Evolutionary conservation across 35 echinoderm and acorn worm species (phyloP).

Genomic region (Amphiura filiformis): DNA sequence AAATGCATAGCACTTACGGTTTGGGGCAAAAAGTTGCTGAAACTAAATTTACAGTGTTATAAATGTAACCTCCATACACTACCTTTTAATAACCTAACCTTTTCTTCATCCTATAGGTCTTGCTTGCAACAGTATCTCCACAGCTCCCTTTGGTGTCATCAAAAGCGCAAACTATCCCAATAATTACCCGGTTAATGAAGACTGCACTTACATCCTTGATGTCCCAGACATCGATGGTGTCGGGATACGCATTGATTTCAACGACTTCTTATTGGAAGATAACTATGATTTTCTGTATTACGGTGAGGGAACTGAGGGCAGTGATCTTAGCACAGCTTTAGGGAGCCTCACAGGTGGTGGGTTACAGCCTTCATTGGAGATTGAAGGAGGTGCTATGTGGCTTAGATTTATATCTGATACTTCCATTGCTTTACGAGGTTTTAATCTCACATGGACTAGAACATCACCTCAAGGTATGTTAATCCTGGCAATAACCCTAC

Average conservation of each 20-base stretch:
- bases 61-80: too few species aligned
- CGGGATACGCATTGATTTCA: background rate
- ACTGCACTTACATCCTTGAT: background rate
- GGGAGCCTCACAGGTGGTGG: background rate
- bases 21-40: too few species aligned
- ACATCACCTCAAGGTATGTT: background rate
- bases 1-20: too few species aligned
- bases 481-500: too few species aligned
- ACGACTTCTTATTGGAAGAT: background rate
- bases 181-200: background rate
- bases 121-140: background rate
- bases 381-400: background rate
- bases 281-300: background rate
- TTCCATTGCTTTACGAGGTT: background rate
- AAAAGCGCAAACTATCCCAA: background rate
- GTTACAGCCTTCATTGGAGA: background rate
- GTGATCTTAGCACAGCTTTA: background rate
- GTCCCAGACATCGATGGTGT: background rate
- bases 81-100: too few species aligned
- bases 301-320: background rate
- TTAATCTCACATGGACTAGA: background rate
- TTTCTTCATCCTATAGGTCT: background rate
- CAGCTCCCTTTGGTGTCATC: background rate
- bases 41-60: too few species aligned
- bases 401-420: background rate